phyloP scores from a whole-genome alignment of 1,140 invertebrate genomes.

The Zaprionus africanus region DNA sequence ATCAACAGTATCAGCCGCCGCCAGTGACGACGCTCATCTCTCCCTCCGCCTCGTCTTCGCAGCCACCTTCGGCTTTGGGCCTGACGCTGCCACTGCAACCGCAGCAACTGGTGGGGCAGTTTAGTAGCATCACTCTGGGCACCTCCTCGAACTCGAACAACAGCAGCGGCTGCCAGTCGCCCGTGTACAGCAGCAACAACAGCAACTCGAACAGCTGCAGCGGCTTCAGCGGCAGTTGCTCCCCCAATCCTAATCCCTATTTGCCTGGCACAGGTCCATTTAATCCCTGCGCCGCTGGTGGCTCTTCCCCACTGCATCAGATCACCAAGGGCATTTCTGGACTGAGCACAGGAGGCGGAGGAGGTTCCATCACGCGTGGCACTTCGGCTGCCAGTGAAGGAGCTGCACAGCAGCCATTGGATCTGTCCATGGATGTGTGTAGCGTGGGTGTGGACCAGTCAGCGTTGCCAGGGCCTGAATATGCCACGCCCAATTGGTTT shows the following conservation, averaged over 20 bases:
- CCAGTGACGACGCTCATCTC: not conserved
- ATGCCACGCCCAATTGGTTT: conserved; percentile 73
- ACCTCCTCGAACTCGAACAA: conserved; percentile 69
- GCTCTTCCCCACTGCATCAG: conserved; percentile 80
- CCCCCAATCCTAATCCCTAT: conserved; percentile 79
- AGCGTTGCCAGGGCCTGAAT: conserved; percentile 41
- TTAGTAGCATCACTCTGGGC: conserved; percentile 75
- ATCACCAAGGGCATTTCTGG: conserved; percentile 86
- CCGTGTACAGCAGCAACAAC: conserved; percentile 67
- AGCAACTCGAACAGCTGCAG: conserved; percentile 66
- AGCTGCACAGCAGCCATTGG: conserved; percentile 68
- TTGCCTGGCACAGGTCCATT: conserved; percentile 49
- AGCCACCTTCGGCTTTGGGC: conserved; percentile 13
- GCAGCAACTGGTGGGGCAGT: conserved; percentile 74
- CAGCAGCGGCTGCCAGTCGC: conserved; percentile 78
- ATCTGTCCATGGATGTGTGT: conserved; percentile 82
- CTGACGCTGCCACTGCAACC: conserved; percentile 58
- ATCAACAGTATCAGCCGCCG: conserved; percentile 48
- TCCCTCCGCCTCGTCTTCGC: not conserved
- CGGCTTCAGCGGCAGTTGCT: conserved; percentile 77
- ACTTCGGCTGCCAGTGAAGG: conserved; percentile 85
- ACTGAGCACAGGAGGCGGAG: conserved; percentile 85
- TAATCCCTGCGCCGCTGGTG: conserved; percentile 54
- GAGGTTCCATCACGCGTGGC: conserved; percentile 91
- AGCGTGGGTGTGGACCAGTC: conserved; percentile 6